Evolutionary conservation across 2,888 invertebrate genomes (phyloP).

Genomic region (Gymnocheta viridis): DNA sequence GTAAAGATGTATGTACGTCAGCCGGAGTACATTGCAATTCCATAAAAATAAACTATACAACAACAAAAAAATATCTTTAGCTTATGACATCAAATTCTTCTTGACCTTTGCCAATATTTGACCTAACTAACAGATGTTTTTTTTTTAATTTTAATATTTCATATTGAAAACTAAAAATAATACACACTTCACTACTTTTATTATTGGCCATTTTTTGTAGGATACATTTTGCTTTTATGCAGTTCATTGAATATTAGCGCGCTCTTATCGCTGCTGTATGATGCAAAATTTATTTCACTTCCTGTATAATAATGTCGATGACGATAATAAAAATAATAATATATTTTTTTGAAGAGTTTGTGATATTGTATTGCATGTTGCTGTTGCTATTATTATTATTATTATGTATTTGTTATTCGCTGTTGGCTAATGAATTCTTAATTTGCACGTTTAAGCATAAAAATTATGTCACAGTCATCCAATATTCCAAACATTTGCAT

Average conservation of each 20-base stretch:
- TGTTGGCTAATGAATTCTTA: constrained; percentile 46
- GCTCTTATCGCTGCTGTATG: constrained; percentile 10
- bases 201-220: not conserved
- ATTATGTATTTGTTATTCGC: constrained; percentile 17
- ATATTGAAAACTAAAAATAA: not conserved
- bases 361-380: not conserved
- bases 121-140: not conserved
- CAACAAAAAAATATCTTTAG: too few relatives aligned
- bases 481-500: constrained; percentile 10
- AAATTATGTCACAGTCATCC: constrained; percentile 19
- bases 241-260: constrained; percentile 29
- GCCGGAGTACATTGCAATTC: too few relatives aligned
- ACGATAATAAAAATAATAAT: constrained; percentile 6
- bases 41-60: too few relatives aligned
- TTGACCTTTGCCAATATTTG: not conserved
- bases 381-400: not conserved
- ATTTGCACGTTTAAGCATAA: constrained; percentile 54
- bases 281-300: constrained; percentile 24
- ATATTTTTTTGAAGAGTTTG: not conserved
- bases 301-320: constrained; percentile 41
- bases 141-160: not conserved
- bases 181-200: not conserved
- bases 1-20: too few relatives aligned
- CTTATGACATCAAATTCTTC: not conserved
- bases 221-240: constrained; percentile 17